These are phyloP conservation scores for Temnopleurus reevesii DNA, from an alignment of 53 echinoderm and acorn worm genomes.

Conservation along the genomic window DNA sequence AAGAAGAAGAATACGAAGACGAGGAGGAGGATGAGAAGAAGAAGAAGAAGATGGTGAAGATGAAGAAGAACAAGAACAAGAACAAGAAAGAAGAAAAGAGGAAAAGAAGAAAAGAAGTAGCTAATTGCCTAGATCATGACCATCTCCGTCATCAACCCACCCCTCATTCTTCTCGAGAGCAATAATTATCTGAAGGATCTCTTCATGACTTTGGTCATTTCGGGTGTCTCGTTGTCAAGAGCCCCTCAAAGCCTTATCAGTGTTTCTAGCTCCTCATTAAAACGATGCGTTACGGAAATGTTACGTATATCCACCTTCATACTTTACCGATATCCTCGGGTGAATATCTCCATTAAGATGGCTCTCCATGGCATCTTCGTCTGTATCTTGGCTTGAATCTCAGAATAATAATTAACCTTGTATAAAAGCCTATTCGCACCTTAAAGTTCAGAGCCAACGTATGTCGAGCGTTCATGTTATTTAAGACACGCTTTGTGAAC, in stretches of 20 bases:
- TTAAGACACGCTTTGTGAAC: too few relatives aligned
- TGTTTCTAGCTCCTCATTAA: not conserved
- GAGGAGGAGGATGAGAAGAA: too few relatives aligned
- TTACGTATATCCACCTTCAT: not conserved
- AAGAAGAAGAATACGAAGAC: too few relatives aligned
- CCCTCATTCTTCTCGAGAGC: not conserved
- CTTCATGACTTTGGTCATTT: not conserved
- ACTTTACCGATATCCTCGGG: not conserved
- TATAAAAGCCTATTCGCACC: too few relatives aligned
- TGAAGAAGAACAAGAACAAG: too few relatives aligned
- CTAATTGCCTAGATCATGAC: too few relatives aligned
- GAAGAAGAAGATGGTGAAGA: too few relatives aligned
- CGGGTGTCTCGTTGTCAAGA: not conserved
- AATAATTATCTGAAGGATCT: not conserved
- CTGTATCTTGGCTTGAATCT: not conserved
- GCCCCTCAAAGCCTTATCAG: not conserved
- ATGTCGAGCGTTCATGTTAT: too few relatives aligned
- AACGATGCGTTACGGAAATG: not conserved
- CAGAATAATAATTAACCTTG: too few relatives aligned
- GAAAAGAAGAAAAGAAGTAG: too few relatives aligned
- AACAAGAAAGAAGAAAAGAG: too few relatives aligned
- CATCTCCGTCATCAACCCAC: not conserved
- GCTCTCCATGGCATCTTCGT: not conserved
- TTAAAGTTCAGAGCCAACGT: too few relatives aligned
- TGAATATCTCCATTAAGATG: constrained; percentile 47